Conservation (phyloP, 2,113 vertebrate genomes). For the Morone chrysops region DNA sequence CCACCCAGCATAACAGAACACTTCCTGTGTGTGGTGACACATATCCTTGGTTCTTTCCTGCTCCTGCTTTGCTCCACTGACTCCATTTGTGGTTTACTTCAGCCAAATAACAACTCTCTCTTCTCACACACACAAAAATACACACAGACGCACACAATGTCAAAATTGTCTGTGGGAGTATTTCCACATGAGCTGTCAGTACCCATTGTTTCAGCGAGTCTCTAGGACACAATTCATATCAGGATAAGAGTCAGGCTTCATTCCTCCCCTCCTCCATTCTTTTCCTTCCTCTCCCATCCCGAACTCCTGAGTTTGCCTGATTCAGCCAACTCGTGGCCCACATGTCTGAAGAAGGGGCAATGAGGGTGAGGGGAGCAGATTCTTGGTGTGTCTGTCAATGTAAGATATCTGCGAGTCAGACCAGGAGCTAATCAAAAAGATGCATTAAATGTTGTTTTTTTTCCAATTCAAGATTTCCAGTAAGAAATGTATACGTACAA, state of each 20-base stretch:
- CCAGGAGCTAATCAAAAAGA: constrained; percentile 21
- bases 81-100: constrained; percentile 50
- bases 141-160: constrained; percentile 6
- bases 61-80: constrained; percentile 61
- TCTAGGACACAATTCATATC: constrained; percentile 70
- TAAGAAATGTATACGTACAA: too few species aligned
- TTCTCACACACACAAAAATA: not conserved
- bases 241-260: constrained; percentile 68
- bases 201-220: constrained; percentile 72
- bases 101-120: not conserved
- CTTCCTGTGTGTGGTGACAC: constrained; percentile 78
- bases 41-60: constrained; percentile 70
- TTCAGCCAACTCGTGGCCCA: constrained; percentile 66
- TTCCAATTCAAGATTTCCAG: too few species aligned
- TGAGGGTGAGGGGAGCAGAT: constrained; percentile 29
- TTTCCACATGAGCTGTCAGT: constrained; percentile 73
- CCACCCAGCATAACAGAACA: constrained; percentile 53
- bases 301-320: constrained; percentile 76
- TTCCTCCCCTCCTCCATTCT: constrained; percentile 72
- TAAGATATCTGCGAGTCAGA: constrained; percentile 41
- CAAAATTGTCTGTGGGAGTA: constrained; percentile 52
- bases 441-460: too few species aligned
- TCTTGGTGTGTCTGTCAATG: constrained; percentile 50
- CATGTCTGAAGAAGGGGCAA: constrained; percentile 55
- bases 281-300: constrained; percentile 73